phyloP scores from a whole-genome alignment of 2,888 invertebrate species.

The Cepaea hortensis region DNA sequence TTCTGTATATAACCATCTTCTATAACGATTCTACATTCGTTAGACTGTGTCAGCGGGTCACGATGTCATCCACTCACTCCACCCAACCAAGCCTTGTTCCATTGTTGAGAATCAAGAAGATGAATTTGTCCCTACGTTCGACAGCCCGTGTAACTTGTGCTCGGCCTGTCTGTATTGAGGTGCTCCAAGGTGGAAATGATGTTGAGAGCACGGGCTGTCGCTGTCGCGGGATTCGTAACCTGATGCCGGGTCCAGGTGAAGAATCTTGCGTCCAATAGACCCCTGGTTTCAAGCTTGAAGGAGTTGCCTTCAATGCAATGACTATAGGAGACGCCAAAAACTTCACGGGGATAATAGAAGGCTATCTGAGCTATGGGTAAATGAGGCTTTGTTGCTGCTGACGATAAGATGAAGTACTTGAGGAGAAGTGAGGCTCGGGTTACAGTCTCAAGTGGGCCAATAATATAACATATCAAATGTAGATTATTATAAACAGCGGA shows the following conservation, averaged over 20 bases:
- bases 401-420: neutral
- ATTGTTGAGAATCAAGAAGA: neutral
- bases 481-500: neutral
- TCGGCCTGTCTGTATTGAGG: neutral
- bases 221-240: neutral
- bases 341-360: neutral
- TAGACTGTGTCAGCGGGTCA: neutral
- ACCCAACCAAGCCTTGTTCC: neutral
- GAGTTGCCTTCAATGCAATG: neutral
- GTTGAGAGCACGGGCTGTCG: neutral
- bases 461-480: neutral
- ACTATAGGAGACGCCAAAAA: neutral
- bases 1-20: neutral
- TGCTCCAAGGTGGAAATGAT: slow-evolving; percentile 10
- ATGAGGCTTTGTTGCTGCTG: neutral
- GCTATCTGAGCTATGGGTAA: neutral
- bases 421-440: neutral
- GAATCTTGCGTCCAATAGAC: neutral
- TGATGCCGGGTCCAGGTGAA: neutral
- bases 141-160: neutral
- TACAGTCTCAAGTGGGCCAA: neutral
- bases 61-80: neutral
- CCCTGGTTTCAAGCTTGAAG: too few species aligned
- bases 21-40: neutral
- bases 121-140: neutral